phyloP scores from a whole-genome alignment of 2,888 invertebrate species.

The Hypsopygia costalis region DNA sequence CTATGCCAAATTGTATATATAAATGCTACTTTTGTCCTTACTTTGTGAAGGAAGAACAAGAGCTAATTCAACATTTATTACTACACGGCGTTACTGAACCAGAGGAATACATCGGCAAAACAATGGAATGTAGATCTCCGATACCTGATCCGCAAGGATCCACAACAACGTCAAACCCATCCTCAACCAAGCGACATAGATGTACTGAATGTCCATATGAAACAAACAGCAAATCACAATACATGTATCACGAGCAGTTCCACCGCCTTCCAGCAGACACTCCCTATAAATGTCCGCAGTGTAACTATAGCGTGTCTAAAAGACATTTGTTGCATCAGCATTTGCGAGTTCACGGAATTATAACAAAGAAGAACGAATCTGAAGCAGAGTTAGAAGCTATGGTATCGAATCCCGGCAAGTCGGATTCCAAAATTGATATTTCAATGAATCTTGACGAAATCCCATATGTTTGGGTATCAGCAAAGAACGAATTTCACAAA shows the following conservation, averaged over 20 bases:
- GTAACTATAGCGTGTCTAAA: conserved; percentile 91
- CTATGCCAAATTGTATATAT: conserved; percentile 84
- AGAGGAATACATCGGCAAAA: conserved; percentile 76
- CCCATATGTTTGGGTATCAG: conserved; percentile 88
- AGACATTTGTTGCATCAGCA: conserved; percentile 91
- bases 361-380: conserved; percentile 61
- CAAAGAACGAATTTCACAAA: conserved; percentile 86
- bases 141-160: conserved; percentile 30
- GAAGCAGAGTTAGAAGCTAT: conserved; percentile 62
- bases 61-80: conserved; percentile 83
- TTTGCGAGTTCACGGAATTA: conserved; percentile 86
- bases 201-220: conserved; percentile 92
- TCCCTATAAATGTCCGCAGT: conserved; percentile 89
- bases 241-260: conserved; percentile 92
- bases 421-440: conserved; percentile 33
- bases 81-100: conserved; percentile 83
- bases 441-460: conserved; percentile 79
- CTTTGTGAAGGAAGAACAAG: conserved; percentile 86
- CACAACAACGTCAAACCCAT: conserved; percentile 30
- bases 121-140: conserved; percentile 59
- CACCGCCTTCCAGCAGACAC: conserved; percentile 85
- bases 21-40: conserved; percentile 91
- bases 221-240: conserved; percentile 92
- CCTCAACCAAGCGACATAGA: conserved; percentile 83
- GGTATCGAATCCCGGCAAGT: conserved; percentile 31